phyloP scores from a whole-genome alignment of 2,113 vertebrate species.

The Paramormyrops kingsleyae region DNA sequence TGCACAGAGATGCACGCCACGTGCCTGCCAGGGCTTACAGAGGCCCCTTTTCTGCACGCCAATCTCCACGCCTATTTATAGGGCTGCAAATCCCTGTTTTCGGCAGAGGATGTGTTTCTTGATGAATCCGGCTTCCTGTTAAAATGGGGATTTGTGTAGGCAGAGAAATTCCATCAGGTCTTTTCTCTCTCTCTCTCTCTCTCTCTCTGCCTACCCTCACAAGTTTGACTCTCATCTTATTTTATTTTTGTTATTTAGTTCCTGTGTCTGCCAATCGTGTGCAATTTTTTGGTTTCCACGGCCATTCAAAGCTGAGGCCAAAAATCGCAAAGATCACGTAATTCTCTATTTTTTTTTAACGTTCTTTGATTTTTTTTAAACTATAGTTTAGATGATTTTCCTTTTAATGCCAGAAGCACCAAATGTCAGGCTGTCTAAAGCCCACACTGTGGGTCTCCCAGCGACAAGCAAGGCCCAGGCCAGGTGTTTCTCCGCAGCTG shows the following conservation, averaged over 20 bases:
- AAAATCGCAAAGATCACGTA: neutral
- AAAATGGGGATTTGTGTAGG: slow-evolving; percentile 25
- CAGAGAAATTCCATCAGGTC: slow-evolving; percentile 19
- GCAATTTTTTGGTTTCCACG: neutral
- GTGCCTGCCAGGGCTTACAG: slow-evolving; percentile 22
- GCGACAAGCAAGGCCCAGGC: neutral
- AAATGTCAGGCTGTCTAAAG: neutral
- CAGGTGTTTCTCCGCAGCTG: slow-evolving; percentile 57
- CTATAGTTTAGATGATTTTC: neutral
- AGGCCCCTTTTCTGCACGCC: slow-evolving; percentile 26
- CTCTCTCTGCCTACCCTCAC: slow-evolving; percentile 6
- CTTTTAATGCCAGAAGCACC: neutral
- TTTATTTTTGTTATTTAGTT: slow-evolving; percentile 1
- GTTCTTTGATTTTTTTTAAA: neutral
- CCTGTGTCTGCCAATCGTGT: neutral
- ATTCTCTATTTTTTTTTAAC: neutral
- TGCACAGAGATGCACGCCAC: neutral
- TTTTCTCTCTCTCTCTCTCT: slow-evolving; percentile 1
- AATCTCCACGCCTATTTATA: slow-evolving; percentile 40
- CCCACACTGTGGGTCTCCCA: neutral
- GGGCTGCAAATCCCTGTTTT: slow-evolving; percentile 28
- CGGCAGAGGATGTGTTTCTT: slow-evolving; percentile 19
- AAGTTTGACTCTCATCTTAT: neutral
- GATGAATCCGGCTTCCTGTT: slow-evolving; percentile 26
- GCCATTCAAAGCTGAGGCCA: neutral